These are phyloP conservation scores for Listronotus oregonensis DNA, from an alignment of 1,140 invertebrate species.

Conservation along the genomic window DNA sequence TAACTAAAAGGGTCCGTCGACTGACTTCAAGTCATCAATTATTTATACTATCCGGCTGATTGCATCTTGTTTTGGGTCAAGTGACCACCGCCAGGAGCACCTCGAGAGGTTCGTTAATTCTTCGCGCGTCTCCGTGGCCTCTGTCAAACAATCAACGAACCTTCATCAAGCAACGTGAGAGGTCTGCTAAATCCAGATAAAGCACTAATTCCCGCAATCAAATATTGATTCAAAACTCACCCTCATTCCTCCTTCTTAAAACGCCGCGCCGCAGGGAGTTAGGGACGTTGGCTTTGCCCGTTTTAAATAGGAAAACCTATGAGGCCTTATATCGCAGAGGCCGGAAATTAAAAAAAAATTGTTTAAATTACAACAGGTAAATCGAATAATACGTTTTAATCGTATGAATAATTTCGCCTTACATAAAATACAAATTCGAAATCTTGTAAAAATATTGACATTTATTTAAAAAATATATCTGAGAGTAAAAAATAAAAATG, in stretches of 20 bases:
- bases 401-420: too few relatives aligned
- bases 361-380: too few relatives aligned
- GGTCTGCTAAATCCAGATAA: conserved; percentile 58
- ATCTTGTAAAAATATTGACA: too few relatives aligned
- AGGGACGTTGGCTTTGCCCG: conserved; percentile 1
- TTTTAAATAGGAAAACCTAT: conserved; percentile 33
- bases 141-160: conserved; percentile 57
- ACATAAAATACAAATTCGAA: too few relatives aligned
- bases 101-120: conserved; percentile 53
- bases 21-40: conserved; percentile 24
- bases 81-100: conserved; percentile 36
- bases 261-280: conserved; percentile 15
- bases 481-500: too few relatives aligned
- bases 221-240: conserved; percentile 58
- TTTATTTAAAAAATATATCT: too few relatives aligned
- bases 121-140: conserved; percentile 55
- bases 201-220: conserved; percentile 58
- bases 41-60: conserved; percentile 26
- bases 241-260: conserved; percentile 51
- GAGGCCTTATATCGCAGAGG: conserved; percentile 11
- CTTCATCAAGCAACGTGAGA: conserved; percentile 53
- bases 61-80: conserved; percentile 34
- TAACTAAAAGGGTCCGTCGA: conserved; percentile 12
- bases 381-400: too few relatives aligned
- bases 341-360: neutral